Percentiles rank a stretch among this genome's conserved stretches.
Evolutionary conservation across 2,113 vertebrate genomes (phyloP).

Genomic region (Chloropsis hardwickii): DNA sequence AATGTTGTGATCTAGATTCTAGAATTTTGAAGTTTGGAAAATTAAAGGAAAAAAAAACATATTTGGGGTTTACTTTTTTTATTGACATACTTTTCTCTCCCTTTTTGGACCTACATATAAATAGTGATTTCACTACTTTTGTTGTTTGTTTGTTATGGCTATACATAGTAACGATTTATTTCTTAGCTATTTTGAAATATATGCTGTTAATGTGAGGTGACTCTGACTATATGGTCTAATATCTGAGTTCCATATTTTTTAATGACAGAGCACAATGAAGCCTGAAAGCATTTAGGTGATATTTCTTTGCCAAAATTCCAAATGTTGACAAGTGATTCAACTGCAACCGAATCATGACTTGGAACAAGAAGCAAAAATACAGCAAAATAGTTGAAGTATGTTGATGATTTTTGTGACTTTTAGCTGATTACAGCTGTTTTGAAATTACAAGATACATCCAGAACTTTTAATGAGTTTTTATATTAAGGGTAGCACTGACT

Average conservation of each 20-base stretch:
- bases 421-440: background rate
- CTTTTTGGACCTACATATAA: background rate
- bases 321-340: background rate
- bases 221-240: background rate
- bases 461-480: background rate
- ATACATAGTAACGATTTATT: background rate
- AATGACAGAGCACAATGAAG: background rate
- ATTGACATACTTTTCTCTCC: background rate
- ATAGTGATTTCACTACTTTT: background rate
- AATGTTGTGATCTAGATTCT: background rate
- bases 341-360: background rate
- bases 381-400: background rate
- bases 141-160: background rate
- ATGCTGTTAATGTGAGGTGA: background rate
- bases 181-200: background rate
- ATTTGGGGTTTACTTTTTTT: background rate
- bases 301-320: background rate
- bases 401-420: background rate
- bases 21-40: background rate
- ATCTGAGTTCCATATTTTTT: background rate
- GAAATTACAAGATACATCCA: background rate
- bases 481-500: background rate
- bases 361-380: background rate
- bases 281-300: background rate
- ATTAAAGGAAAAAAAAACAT: background rate